Base-by-base conservation (phyloP, 2,113 vertebrate genomes). In the Mohoua ochrocephala region DNA sequence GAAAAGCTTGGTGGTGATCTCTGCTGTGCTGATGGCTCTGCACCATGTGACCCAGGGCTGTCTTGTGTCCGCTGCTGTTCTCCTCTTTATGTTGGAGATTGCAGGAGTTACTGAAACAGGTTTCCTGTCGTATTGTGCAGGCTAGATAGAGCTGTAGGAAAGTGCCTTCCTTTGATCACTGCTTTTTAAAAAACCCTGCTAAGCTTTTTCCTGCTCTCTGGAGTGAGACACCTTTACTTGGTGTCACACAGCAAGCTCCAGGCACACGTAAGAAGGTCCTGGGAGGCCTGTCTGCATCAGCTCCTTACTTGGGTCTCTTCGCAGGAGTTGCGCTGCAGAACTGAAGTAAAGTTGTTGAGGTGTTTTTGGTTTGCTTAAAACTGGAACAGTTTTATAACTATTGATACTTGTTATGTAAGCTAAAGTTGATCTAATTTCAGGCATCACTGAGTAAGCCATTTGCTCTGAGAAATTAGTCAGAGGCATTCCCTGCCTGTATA, bases 371-470 rank as follows among this genome's bases (percentile, higher is more conserved):
- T 89, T 85, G 22, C 42, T 79, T 61, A 42, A 68, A 91, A 73
- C 30, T 37, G 28, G 56, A 91, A 56, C 56, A 13, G 60, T 92
- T 93, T 86, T 86, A 3, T 93, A 93, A 81, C 79, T 92, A 70
- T 81, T 86, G 79, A 70, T 88, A 80, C 11, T 70, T 88, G 47
- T 88, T 94, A 83, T 8, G 13, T 86, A 89, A 92, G 45, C 56
- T 41, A 71, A 76, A 91, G 87, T 20, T 81, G 60, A 81, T 93
- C 18, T 94, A 35, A 96, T 95, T 93, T 93, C 73, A 92, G n/a
- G 92, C 85, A 75, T 86, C 85, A 52, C 65, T 4, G 52, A 59
- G 41, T 84, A 92, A 75, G 87, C 24, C 33, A 54, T 41, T 92
- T 87, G 27, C 68, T 84, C 39, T 59, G 73, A 82, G 70, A 84